Conservation (phyloP, 2,113 vertebrate species). For the Geococcyx californianus region DNA sequence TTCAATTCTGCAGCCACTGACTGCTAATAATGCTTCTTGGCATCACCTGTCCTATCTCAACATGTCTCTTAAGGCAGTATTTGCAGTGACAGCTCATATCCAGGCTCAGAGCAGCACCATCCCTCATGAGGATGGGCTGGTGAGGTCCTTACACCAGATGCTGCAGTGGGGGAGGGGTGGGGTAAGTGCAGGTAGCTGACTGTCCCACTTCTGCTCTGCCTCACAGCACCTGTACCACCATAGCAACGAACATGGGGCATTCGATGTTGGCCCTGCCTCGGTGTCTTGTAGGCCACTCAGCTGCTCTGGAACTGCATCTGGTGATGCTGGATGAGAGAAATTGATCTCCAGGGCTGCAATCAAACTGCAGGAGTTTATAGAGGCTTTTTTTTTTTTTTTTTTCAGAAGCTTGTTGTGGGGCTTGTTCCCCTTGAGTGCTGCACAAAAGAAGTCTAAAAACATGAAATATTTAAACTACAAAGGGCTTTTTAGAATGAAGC, state of each 20-base stretch:
- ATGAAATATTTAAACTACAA: background rate
- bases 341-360: background rate
- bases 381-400: background rate
- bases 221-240: background rate
- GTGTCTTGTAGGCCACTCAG: background rate
- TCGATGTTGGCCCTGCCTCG: background rate
- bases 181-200: background rate
- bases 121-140: background rate
- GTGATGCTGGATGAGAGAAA: background rate
- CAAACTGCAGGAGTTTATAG: background rate
- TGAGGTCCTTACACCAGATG: background rate
- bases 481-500: background rate
- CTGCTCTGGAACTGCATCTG: background rate
- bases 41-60: background rate
- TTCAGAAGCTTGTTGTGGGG: background rate
- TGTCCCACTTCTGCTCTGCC: background rate
- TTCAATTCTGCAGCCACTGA: background rate
- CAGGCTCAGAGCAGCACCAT: background rate
- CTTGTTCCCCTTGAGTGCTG: background rate
- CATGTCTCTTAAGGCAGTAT: background rate
- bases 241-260: fast-evolving
- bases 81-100: background rate
- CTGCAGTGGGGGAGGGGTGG: background rate
- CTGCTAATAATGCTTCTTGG: background rate
- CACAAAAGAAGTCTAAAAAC: background rate